These are phyloP conservation scores for Raphicerus campestris DNA, from an alignment of 2,113 vertebrate species.

Conservation along the genomic window DNA sequence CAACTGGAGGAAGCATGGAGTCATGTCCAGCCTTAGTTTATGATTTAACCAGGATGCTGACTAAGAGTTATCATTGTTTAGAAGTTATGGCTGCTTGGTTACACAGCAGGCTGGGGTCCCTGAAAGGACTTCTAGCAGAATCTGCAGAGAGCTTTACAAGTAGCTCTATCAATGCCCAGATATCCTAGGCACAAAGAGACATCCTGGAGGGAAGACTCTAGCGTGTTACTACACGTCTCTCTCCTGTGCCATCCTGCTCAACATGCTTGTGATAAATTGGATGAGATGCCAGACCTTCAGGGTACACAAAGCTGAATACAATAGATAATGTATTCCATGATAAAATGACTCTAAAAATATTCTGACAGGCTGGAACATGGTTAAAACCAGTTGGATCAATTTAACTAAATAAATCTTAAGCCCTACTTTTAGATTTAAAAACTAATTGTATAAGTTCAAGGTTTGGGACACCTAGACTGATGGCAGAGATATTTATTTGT, in stretches of 20 bases:
- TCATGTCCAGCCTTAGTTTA: background rate
- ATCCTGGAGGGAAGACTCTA: background rate
- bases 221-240: background rate
- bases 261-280: background rate
- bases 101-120: background rate
- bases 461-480: background rate
- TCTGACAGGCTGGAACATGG: background rate
- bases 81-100: background rate
- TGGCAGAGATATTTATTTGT: background rate
- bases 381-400: background rate
- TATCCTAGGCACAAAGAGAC: background rate
- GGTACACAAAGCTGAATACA: background rate
- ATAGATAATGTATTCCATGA: background rate
- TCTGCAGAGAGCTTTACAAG: background rate
- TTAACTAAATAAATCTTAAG: slow-evolving; percentile 3
- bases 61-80: background rate
- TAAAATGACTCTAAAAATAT: background rate
- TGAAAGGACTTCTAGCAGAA: background rate
- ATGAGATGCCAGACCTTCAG: background rate
- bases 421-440: background rate
- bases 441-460: background rate
- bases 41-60: background rate
- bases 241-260: background rate
- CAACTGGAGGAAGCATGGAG: too few species aligned
- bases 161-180: background rate